Conservation (phyloP, 2,797 vertebrate species). For the Gallirallus australis region DNA sequence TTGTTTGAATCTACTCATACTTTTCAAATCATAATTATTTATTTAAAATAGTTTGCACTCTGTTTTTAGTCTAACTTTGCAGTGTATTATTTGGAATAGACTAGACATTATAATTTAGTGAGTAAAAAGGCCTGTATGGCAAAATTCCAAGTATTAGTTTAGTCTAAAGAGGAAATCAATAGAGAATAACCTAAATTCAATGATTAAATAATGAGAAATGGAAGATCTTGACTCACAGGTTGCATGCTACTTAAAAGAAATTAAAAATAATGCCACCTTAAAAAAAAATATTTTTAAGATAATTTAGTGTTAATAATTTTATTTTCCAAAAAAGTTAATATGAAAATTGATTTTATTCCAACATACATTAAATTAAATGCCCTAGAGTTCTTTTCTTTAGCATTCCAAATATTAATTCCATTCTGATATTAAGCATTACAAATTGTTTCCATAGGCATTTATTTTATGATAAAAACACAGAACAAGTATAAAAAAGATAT, state of each 20-base stretch:
- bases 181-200: neutral
- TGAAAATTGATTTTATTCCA: neutral
- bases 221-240: neutral
- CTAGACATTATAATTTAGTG: neutral
- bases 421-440: neutral
- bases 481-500: neutral
- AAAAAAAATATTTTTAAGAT: neutral
- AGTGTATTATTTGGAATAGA: neutral
- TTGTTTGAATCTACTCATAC: neutral
- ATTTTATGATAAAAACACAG: neutral
- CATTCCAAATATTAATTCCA: neutral
- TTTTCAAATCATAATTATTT: neutral
- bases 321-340: slow-evolving; percentile 22
- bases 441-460: neutral
- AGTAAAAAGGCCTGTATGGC: neutral
- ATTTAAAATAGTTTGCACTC: neutral
- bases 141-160: neutral
- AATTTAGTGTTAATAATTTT: neutral
- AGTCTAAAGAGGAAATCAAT: neutral
- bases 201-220: neutral
- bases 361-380: neutral
- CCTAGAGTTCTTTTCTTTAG: neutral
- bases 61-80: neutral
- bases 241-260: neutral
- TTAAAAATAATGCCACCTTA: neutral